Base-by-base conservation (phyloP, 2,888 invertebrate genomes). In the Mythimna albipuncta region DNA sequence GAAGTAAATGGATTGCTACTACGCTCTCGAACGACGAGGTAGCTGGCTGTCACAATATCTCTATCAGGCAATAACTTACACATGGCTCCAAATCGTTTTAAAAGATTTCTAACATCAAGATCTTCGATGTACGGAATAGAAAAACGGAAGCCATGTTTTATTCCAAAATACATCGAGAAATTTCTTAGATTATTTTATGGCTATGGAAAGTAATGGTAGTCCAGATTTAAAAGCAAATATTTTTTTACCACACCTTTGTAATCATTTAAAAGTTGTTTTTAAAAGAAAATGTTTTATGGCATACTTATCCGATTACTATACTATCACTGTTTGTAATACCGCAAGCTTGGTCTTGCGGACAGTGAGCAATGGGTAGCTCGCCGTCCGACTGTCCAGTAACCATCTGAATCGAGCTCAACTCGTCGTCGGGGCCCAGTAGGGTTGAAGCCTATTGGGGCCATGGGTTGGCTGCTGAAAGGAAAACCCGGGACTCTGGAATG, bases 31-130 rank as follows among this genome's bases (percentile, higher is more conserved):
- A 38, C 75, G 76, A 81, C 81, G 67, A 75, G 70, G 81, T 75
- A 81, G 77, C 55, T 83, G 55, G 65, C 73, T 77, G 82, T 82
- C 82, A 77, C 82, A 77, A 82, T 84, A 72, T 77, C 82, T 82
- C 77, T 72, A 84, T 77, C 85, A n/a, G 79, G 73, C 74, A 74
- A 74, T 82, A 84, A 78, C 54, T 84, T 70, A 84, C 73, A 74
- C 68, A 75, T 81, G 84, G 64, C 76, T 83, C 72, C 69, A 70
- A 81, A 76, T 57, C 77, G 82, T 55, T 82, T 82, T 84, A 81
- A 84, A 81, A 77, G 77, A 81, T 82, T 84, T 82, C 64, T 26
- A 59, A 77, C 78, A 80, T 81, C 80, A 75, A 67, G 81, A 63
- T 63, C 61, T 61, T 44, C 35, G 58, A 32, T 58, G 52, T 58